Percentiles rank a stretch among this genome's conserved stretches.
These are phyloP conservation scores for Pangasius macronema DNA, from an alignment of 2,797 vertebrate species.

Conservation along the genomic window DNA sequence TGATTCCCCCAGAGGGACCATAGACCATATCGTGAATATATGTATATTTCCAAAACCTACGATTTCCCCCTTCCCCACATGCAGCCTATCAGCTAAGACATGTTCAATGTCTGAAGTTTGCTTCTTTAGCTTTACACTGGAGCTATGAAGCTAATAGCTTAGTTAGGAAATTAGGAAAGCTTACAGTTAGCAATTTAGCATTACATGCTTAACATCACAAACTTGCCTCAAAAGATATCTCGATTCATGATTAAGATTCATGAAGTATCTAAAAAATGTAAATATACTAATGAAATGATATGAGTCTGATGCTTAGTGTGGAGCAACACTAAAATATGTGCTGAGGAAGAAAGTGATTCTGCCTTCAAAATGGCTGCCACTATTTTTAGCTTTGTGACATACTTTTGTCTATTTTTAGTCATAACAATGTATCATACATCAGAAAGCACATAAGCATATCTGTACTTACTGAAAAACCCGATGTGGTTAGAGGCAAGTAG, in stretches of 20 bases:
- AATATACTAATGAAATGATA: neutral
- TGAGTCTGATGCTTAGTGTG: too few species aligned
- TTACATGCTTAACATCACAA: neutral
- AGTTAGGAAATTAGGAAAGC: neutral
- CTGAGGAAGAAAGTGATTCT: neutral
- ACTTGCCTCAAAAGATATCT: neutral
- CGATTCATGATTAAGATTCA: neutral
- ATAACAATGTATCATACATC: neutral
- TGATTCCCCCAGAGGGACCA: neutral
- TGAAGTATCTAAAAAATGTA: neutral
- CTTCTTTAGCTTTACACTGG: neutral
- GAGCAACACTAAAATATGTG: neutral
- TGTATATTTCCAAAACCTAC: neutral
- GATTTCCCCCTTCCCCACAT: neutral
- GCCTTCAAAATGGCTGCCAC: neutral
- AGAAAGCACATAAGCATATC: neutral
- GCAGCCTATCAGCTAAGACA: neutral
- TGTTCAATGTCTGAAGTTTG: neutral
- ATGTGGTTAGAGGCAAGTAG: neutral
- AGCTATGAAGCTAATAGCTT: neutral
- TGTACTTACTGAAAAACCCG: neutral
- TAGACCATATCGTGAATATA: too few species aligned
- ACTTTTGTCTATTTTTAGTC: constrained; percentile 1
- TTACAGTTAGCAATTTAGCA: constrained; percentile 2
- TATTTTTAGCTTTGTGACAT: constrained; percentile 12